These are phyloP conservation scores for Morpho helenor DNA, from an alignment of 2,888 invertebrate genomes.

Conservation along the genomic window DNA sequence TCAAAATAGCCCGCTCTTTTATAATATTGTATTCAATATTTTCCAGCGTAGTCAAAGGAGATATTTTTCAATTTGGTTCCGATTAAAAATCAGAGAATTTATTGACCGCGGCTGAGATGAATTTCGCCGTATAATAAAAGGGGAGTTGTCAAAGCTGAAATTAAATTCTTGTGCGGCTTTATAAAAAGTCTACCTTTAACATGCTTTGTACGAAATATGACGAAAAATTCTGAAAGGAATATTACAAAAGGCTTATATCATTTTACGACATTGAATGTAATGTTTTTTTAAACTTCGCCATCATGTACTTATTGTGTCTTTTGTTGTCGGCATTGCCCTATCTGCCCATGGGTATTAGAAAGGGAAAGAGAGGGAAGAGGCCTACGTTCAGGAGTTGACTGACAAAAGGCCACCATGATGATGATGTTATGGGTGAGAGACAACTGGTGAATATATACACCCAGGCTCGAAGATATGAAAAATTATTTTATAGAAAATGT, in stretches of 20 bases:
- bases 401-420: too few species aligned
- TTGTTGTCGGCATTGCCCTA: too few species aligned
- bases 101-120: conserved; percentile 44
- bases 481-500: too few species aligned
- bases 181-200: conserved; percentile 25
- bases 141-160: conserved; percentile 42
- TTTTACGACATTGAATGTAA: too few species aligned
- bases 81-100: conserved; percentile 28
- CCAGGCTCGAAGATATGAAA: too few species aligned
- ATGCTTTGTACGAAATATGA: conserved; percentile 19
- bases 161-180: conserved; percentile 43
- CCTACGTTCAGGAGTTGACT: too few species aligned
- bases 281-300: too few species aligned
- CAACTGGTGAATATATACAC: too few species aligned
- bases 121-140: conserved; percentile 42
- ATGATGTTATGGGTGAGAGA: too few species aligned
- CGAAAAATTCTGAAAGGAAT: conserved; percentile 16
- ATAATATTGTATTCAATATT: conserved; percentile 3
- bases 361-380: too few species aligned
- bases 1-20: neutral
- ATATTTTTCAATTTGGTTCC: conserved; percentile 24
- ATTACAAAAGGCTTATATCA: conserved; percentile 7
- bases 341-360: too few species aligned
- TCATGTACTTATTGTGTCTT: too few species aligned
- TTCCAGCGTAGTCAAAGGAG: conserved; percentile 11